Evolutionary conservation across 2,888 invertebrate genomes (phyloP).

Genomic region (Tetheella fluctuosa): DNA sequence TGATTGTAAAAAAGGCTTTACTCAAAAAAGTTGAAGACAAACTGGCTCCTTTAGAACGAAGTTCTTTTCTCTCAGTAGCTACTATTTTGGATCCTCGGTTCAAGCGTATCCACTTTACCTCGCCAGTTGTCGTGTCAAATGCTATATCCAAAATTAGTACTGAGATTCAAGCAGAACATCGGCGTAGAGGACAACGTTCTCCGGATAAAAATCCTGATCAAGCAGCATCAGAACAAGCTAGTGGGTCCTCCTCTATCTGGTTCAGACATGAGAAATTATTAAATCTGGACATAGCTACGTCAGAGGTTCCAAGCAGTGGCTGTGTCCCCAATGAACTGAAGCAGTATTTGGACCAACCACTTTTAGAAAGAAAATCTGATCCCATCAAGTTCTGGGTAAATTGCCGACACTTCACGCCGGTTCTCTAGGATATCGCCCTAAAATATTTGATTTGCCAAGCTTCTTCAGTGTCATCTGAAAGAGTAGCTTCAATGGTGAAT

Average conservation of each 20-base stretch:
- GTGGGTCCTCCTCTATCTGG: slow-evolving; percentile 15
- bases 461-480: slow-evolving; percentile 34
- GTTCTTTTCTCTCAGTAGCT: slow-evolving; percentile 25
- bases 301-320: slow-evolving; percentile 27
- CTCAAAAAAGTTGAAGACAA: slow-evolving; percentile 19
- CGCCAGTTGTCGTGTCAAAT: no score
- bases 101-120: slow-evolving; percentile 25
- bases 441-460: slow-evolving; percentile 35
- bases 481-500: slow-evolving; percentile 31
- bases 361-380: slow-evolving; percentile 21
- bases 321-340: slow-evolving; percentile 34
- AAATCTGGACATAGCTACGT: slow-evolving; percentile 22
- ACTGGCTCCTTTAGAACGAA: slow-evolving; percentile 23
- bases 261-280: slow-evolving; percentile 27
- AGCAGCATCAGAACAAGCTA: no score
- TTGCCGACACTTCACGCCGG: slow-evolving; percentile 29
- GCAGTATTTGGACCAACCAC: slow-evolving; percentile 39
- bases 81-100: slow-evolving; percentile 33
- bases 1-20: background rate
- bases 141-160: no score
- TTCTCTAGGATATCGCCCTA: slow-evolving; percentile 40
- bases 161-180: slow-evolving; percentile 21
- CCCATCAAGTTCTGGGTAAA: slow-evolving; percentile 30
- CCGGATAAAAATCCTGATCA: slow-evolving; percentile 9
- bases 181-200: slow-evolving; percentile 29